Conservation (phyloP, 2,888 invertebrate species). For the Acanthacorydalis orientalis region DNA sequence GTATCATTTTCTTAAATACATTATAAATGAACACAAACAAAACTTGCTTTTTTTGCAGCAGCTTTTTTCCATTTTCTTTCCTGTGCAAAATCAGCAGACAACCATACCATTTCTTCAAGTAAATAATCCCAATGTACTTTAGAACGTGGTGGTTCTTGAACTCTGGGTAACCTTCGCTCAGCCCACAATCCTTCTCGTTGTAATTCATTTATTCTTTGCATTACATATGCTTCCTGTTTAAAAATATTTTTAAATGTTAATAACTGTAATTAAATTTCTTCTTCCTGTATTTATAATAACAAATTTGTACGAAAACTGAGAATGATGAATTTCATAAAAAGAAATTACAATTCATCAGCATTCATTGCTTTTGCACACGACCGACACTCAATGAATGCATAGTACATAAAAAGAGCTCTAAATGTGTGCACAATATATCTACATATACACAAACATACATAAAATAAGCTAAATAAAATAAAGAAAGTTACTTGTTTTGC, state of each 20-base stretch:
- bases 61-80: conserved; percentile 97
- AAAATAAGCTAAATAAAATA: no score
- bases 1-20: no score
- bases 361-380: no score
- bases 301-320: no score
- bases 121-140: conserved; percentile 99
- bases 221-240: conserved; percentile 74
- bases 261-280: not conserved
- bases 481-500: conserved; percentile 48
- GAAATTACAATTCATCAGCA: no score
- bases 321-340: no score
- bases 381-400: no score
- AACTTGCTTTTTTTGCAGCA: conserved; percentile 64
- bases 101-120: conserved; percentile 97
- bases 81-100: conserved; percentile 92
- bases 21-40: not conserved
- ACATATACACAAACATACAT: no score
- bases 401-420: not conserved
- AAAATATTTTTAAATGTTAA: conserved; percentile 9
- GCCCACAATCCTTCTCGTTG: conserved; percentile 93
- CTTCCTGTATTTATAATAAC: no score
- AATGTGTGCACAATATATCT: no score
- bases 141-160: conserved; percentile 72
- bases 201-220: conserved; percentile 80
- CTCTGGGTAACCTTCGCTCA: conserved; percentile 77